Percentiles rank a stretch among this genome's conserved stretches.
Evolutionary conservation across 2,888 invertebrate species (phyloP).

Genomic region (Meloe dianella): DNA sequence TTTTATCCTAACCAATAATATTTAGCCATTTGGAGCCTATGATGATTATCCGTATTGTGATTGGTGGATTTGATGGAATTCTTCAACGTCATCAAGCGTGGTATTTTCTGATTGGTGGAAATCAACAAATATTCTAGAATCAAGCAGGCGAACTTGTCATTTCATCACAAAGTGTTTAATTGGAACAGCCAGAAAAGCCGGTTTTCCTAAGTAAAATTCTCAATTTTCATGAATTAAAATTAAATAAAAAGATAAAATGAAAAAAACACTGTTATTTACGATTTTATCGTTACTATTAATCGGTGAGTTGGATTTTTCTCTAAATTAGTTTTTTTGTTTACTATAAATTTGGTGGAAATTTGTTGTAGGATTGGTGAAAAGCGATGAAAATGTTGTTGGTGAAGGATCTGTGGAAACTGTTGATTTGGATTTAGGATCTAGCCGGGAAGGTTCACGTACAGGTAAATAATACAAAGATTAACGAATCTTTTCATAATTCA

Average conservation of each 20-base stretch:
- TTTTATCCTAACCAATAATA: slow-evolving; percentile 45
- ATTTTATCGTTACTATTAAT: slow-evolving; percentile 48
- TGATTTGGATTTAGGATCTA: slow-evolving; percentile 82
- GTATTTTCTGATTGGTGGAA: slow-evolving; percentile 47
- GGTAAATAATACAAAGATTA: too few species aligned
- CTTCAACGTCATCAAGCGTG: slow-evolving; percentile 49
- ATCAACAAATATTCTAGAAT: slow-evolving; percentile 27
- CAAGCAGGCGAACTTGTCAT: slow-evolving; percentile 25
- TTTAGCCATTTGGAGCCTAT: slow-evolving; percentile 52
- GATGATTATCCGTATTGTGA: slow-evolving; percentile 36
- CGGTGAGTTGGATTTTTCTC: slow-evolving; percentile 43
- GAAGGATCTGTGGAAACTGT: slow-evolving; percentile 68
- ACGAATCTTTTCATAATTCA: slow-evolving; percentile 54
- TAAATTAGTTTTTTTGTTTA: slow-evolving; percentile 9
- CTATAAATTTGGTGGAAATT: too few species aligned
- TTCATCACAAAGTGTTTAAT: slow-evolving; percentile 18
- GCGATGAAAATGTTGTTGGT: slow-evolving; percentile 57
- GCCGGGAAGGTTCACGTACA: slow-evolving; percentile 87
- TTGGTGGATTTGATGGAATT: slow-evolving; percentile 34
- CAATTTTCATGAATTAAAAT: slow-evolving; percentile 27
- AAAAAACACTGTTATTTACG: slow-evolving; percentile 49
- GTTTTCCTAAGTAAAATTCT: slow-evolving; percentile 16
- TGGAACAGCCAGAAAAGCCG: slow-evolving; percentile 20
- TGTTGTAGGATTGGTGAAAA: slow-evolving; percentile 59
- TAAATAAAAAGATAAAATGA: slow-evolving; percentile 49